Conservation (phyloP, 2,888 invertebrate genomes). For the Tiliacea citrago region DNA sequence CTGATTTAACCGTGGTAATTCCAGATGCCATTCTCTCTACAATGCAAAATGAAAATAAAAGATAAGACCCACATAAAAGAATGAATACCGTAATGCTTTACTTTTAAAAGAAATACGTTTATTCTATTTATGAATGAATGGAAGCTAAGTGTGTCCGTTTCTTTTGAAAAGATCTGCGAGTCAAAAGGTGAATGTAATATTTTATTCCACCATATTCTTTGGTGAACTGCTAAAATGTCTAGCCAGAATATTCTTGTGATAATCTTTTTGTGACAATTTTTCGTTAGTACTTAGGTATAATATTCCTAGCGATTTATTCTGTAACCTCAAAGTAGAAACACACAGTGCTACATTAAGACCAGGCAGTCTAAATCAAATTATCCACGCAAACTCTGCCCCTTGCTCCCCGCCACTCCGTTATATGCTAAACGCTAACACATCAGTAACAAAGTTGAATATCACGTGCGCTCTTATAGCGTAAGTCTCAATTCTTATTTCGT, state of each 20-base stretch:
- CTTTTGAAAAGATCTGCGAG: slow-evolving; percentile 44
- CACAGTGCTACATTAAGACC: neutral
- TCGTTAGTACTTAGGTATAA: neutral
- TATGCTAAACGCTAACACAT: no score
- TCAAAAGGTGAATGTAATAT: slow-evolving; percentile 52
- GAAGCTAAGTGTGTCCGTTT: slow-evolving; percentile 48
- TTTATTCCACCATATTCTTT: slow-evolving; percentile 41
- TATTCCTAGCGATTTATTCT: neutral
- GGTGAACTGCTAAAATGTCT: slow-evolving; percentile 2
- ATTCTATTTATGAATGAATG: slow-evolving; percentile 54
- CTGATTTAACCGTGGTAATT: slow-evolving; percentile 53
- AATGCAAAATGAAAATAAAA: slow-evolving; percentile 66
- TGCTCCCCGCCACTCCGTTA: no score
- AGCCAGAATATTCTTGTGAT: slow-evolving; percentile 14
- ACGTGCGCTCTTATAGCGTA: no score
- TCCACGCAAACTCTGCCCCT: no score
- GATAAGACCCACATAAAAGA: slow-evolving; percentile 56
- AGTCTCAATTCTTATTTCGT: no score
- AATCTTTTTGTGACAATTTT: neutral
- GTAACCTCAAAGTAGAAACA: no score
- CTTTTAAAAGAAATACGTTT: slow-evolving; percentile 59
- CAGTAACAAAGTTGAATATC: no score
- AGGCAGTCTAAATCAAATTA: no score
- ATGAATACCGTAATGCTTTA: slow-evolving; percentile 55
- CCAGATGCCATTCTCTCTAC: slow-evolving; percentile 60